Evolutionary conservation across 2,888 invertebrate species (phyloP).

Genomic region (Gisinianus flammeolus): DNA sequence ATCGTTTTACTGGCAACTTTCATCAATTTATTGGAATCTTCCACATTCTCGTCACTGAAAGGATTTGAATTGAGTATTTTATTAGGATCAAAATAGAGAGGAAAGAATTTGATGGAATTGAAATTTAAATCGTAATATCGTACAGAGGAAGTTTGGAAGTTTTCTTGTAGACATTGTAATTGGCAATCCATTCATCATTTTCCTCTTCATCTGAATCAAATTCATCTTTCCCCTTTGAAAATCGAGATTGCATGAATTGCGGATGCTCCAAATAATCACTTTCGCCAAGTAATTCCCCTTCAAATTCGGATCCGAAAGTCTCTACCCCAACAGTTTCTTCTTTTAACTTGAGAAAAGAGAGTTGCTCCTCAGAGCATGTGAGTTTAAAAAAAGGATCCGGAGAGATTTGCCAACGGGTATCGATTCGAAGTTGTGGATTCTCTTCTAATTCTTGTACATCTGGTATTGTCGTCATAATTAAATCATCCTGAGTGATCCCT

Average conservation of each 20-base stretch:
- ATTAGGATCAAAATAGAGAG: too few relatives aligned
- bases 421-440: not conserved
- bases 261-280: not conserved
- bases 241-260: too few relatives aligned
- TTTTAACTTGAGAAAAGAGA: not conserved
- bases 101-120: too few relatives aligned
- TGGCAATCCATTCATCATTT: conserved; percentile 2
- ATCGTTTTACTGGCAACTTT: not conserved
- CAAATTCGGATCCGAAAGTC: too few relatives aligned
- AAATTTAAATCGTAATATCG: too few relatives aligned
- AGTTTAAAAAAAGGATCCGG: conserved; percentile 16
- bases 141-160: conserved; percentile 8
- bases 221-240: not conserved
- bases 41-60: not conserved
- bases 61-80: not conserved
- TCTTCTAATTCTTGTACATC: not conserved
- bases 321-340: too few relatives aligned
- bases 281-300: not conserved
- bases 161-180: conserved; percentile 9
- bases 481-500: not conserved
- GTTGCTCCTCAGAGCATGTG: not conserved
- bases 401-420: conserved; percentile 11
- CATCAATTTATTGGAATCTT: not conserved
- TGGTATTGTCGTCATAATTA: not conserved
- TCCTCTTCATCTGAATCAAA: conserved; percentile 10